These are phyloP conservation scores for Patella caerulea DNA, from an alignment of 2,888 invertebrate genomes.

Conservation along the genomic window DNA sequence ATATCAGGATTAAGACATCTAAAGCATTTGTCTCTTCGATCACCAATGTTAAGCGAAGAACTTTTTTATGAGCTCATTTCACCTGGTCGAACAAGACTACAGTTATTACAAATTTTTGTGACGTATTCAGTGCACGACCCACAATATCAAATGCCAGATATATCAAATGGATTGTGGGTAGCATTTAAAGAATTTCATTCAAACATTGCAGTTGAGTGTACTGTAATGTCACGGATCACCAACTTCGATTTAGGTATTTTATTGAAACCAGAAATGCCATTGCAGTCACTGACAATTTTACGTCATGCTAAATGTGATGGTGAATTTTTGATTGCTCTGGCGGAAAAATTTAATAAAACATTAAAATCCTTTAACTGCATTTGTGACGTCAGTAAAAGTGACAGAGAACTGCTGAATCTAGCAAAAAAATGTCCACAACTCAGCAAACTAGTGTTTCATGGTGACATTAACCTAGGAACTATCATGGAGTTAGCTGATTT, in stretches of 20 bases:
- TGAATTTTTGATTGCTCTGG: slow-evolving; percentile 41
- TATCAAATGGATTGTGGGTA: slow-evolving; percentile 48
- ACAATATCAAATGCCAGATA: slow-evolving; percentile 43
- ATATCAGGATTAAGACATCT: slow-evolving; percentile 46
- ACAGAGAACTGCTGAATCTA: slow-evolving; percentile 42
- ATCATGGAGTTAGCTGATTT: slow-evolving; percentile 45
- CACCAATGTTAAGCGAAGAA: slow-evolving; percentile 55
- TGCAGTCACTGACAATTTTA: slow-evolving; percentile 48
- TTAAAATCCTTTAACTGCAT: slow-evolving; percentile 48
- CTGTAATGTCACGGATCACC: slow-evolving; percentile 50
- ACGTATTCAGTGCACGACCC: slow-evolving; percentile 40
- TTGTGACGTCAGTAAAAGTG: slow-evolving; percentile 46
- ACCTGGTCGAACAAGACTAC: slow-evolving; percentile 41
- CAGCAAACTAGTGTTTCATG: slow-evolving; percentile 50
- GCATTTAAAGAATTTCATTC: slow-evolving; percentile 45
- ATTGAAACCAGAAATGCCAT: slow-evolving; percentile 54
- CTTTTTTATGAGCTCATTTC: slow-evolving; percentile 45
- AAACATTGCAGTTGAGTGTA: slow-evolving; percentile 48
- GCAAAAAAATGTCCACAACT: slow-evolving; percentile 42
- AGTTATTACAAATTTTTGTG: slow-evolving; percentile 49
- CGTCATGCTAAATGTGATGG: slow-evolving; percentile 49
- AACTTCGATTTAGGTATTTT: slow-evolving; percentile 49
- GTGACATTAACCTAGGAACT: slow-evolving; percentile 41
- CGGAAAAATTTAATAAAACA: slow-evolving; percentile 43
- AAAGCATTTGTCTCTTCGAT: slow-evolving; percentile 48